These are phyloP conservation scores for Stomatorhinus ivindoensis DNA, from an alignment of 2,113 vertebrate species.

Conservation along the genomic window DNA sequence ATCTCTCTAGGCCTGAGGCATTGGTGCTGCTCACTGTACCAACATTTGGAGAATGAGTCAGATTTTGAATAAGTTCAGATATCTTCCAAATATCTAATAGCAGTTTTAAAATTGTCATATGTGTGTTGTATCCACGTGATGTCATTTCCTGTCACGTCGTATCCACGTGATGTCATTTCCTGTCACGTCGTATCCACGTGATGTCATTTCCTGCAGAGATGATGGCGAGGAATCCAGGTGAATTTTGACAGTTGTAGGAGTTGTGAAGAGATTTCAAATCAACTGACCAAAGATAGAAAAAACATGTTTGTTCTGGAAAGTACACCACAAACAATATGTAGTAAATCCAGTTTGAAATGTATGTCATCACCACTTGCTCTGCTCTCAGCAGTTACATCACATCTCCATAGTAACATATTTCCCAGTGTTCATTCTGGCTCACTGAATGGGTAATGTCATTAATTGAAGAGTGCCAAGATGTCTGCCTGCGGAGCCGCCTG, in stretches of 20 bases:
- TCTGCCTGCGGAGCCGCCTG: not conserved
- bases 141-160: not conserved
- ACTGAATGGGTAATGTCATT: slow-evolving; percentile 39
- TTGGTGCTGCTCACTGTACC: not conserved
- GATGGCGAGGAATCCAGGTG: not conserved
- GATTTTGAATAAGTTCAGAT: not conserved
- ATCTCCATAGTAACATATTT: slow-evolving; percentile 46
- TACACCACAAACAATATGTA: not conserved
- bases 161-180: not conserved
- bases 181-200: not conserved
- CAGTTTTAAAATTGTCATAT: not conserved
- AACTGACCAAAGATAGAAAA: not conserved
- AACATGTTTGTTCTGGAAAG: not conserved
- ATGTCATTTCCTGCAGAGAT: not conserved
- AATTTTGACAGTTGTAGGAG: not conserved
- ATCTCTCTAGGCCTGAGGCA: not conserved
- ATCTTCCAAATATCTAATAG: not conserved
- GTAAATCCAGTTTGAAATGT: not conserved
- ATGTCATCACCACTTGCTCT: not conserved
- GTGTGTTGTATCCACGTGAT: not conserved
- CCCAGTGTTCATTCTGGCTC: slow-evolving; percentile 40
- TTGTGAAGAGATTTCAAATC: not conserved
- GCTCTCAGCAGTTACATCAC: slow-evolving; percentile 41
- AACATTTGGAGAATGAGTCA: not conserved
- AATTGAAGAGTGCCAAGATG: slow-evolving; percentile 24